Conservation (phyloP, 2,888 invertebrate species). For the Diarsia brunnea region DNA sequence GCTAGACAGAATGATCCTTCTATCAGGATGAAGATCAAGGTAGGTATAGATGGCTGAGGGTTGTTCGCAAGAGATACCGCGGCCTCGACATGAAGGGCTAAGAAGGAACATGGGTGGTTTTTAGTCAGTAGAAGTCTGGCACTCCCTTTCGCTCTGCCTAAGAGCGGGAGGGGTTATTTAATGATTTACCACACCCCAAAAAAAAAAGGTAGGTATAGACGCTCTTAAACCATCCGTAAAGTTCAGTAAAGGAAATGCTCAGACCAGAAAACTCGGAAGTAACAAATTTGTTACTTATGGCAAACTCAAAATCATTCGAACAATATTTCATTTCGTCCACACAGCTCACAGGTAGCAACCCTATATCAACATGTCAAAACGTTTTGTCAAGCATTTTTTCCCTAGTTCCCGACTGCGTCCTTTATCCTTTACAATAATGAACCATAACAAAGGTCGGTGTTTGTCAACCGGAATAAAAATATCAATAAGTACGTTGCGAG, state of each 20-base stretch:
- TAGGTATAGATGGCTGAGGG: no score
- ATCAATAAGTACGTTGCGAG: conserved; percentile 21
- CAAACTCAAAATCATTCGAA: conserved; percentile 31
- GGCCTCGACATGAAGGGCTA: no score
- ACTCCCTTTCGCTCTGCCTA: no score
- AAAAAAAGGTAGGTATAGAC: no score
- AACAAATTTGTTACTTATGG: not conserved
- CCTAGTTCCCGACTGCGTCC: conserved; percentile 71
- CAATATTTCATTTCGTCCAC: conserved; percentile 28
- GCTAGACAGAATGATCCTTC: no score
- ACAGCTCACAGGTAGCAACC: conserved; percentile 65
- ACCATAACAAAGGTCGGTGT: conserved; percentile 72
- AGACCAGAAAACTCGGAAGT: not conserved
- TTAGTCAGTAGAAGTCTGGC: no score
- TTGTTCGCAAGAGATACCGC: no score
- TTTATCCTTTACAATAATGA: conserved; percentile 77
- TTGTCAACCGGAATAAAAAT: conserved; percentile 68
- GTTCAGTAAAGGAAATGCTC: not conserved
- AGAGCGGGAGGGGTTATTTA: no score
- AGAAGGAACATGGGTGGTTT: no score
- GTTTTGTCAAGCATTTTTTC: conserved; percentile 77
- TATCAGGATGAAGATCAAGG: no score
- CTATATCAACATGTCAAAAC: conserved; percentile 74
- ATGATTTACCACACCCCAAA: no score
- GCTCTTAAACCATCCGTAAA: not conserved